Evolutionary conservation across 2,888 invertebrate genomes (phyloP).

Genomic region (Sinopyrophorus schimmeli): DNA sequence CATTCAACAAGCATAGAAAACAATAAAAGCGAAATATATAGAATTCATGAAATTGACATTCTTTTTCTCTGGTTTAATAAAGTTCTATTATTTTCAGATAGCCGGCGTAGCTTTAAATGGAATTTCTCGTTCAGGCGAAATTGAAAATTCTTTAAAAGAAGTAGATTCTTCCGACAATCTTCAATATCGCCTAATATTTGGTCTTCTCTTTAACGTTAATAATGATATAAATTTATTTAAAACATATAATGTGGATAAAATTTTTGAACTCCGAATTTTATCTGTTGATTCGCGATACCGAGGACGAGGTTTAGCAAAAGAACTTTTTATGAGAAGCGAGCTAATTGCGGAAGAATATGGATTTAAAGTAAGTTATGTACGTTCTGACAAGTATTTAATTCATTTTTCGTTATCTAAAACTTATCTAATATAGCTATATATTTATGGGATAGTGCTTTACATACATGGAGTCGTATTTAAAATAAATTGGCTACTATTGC

Average conservation of each 20-base stretch:
- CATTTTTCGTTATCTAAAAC: too few relatives aligned
- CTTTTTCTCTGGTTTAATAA: constrained; percentile 29
- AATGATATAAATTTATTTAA: constrained; percentile 70
- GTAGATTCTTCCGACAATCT: constrained; percentile 68
- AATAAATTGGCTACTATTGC: too few relatives aligned
- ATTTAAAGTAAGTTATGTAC: constrained; percentile 69
- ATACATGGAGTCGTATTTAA: too few relatives aligned
- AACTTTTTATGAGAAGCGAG: constrained; percentile 69
- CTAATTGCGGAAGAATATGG: constrained; percentile 66
- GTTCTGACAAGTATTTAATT: too few relatives aligned
- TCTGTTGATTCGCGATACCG: constrained; percentile 74
- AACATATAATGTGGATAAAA: constrained; percentile 67
- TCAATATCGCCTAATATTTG: constrained; percentile 78
- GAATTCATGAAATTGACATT: constrained; percentile 29
- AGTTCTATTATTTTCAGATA: constrained; percentile 61
- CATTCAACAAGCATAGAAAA: constrained; percentile 9
- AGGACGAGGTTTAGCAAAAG: constrained; percentile 75
- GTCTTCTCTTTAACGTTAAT: constrained; percentile 72
- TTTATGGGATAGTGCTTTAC: too few relatives aligned
- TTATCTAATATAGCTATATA: too few relatives aligned
- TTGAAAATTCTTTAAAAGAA: constrained; percentile 69
- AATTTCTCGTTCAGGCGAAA: constrained; percentile 72
- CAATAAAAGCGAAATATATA: constrained; percentile 28
- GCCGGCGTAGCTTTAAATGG: constrained; percentile 80
- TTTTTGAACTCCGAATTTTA: constrained; percentile 80